These are phyloP conservation scores for Cryptus viduatorius DNA, from an alignment of 2,888 invertebrate species.

Conservation along the genomic window DNA sequence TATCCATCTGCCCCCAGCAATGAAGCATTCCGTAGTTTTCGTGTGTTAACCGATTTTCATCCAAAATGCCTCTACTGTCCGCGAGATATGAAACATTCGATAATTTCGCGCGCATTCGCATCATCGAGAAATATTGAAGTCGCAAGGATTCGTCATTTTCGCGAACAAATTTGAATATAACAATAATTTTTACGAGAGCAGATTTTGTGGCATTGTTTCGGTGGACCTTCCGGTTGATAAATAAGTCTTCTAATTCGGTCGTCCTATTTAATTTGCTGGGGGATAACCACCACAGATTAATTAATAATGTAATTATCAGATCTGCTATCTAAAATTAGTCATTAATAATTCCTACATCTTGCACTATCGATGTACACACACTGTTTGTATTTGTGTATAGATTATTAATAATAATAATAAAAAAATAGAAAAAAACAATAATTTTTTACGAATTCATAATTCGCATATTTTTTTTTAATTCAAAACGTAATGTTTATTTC, in stretches of 20 bases:
- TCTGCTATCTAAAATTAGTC: constrained; percentile 52
- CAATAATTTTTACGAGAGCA: constrained; percentile 23
- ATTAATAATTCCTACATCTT: constrained; percentile 58
- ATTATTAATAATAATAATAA: constrained; percentile 46
- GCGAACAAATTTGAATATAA: constrained; percentile 42
- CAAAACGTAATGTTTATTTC: too few relatives aligned
- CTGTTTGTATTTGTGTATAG: constrained; percentile 64
- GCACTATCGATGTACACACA: constrained; percentile 58
- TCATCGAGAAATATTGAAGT: constrained; percentile 14
- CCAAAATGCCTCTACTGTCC: constrained; percentile 5
- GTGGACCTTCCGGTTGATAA: constrained; percentile 7
- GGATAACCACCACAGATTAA: constrained; percentile 53
- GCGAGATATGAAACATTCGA: not conserved
- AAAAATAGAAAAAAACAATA: constrained; percentile 35
- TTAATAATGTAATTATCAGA: constrained; percentile 48
- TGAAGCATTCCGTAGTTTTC: constrained; percentile 56
- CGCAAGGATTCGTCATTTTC: constrained; percentile 15
- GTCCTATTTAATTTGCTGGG: constrained; percentile 45
- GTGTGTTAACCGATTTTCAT: constrained; percentile 23
- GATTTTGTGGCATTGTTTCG: constrained; percentile 40
- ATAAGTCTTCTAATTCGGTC: constrained; percentile 25
- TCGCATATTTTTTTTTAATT: too few relatives aligned
- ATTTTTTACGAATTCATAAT: constrained; percentile 23
- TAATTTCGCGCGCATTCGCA: not conserved
- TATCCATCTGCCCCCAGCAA: constrained; percentile 44